Base-by-base conservation (phyloP, 2,888 invertebrate genomes). In the Drosophila recens region DNA sequence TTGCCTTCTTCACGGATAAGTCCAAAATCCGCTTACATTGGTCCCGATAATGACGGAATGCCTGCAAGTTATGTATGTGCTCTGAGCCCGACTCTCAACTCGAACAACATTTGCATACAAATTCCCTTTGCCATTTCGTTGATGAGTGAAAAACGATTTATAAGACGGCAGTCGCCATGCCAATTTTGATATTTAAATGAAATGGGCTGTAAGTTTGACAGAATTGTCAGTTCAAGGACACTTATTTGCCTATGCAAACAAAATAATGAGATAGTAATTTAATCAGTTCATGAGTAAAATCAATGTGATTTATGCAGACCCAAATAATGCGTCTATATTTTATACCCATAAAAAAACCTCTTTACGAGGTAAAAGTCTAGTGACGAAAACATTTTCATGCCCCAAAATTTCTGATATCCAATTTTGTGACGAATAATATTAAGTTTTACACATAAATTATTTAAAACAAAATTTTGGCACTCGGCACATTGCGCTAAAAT, bases 11-110 rank as follows among this genome's bases (percentile, higher is more conserved):
- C 40, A 1, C 9, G 15, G 6, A 45, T 6, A 4, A 13, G 23
- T 23, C 45, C 27, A 40, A 58, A 58, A 48, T 30, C 33, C 30
- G 42, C 33, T 59, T 51, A 59, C 30, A 38, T 40, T 48, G 27
- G 27, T 6, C 30, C 10, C 17, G 33, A 43, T 52, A 36, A 52
- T 20, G 45, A 62, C 17, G 40, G 4, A 27, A 46, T 45, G 45
- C 27, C 27, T 36, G 36, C 30, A 30, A 52, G 61, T 53, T 53
- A 53, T 52, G 45, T 45, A 45, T 52, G 33, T 45, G 27, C 43
- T 43, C 20, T 43, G 20, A 30, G 15, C n/a, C 17, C 13, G 13
- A 30, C 33, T 33, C 13, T 33, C 42, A 20, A 11, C 11, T 10
- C 5, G 13, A 23, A 11, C 17, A 9, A 46, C 40, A 51, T 61